Evolutionary conservation across 2,797 vertebrate species (phyloP).

Genomic region (Schizopygopsis pylzovi): DNA sequence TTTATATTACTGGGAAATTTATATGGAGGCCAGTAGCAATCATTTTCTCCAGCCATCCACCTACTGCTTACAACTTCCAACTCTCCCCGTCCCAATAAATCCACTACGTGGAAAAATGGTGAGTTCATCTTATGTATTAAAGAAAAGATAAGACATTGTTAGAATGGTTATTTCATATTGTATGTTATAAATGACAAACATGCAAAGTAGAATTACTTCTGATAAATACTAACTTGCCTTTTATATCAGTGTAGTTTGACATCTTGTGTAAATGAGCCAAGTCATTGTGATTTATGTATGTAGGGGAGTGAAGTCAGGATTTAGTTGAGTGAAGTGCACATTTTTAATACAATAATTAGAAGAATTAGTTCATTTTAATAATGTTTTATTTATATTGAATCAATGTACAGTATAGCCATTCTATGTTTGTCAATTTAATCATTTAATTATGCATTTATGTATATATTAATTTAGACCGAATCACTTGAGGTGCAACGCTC

Average conservation of each 20-base stretch:
- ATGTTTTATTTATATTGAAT: too few relatives aligned
- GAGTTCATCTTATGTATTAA: not conserved
- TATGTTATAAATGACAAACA: not conserved
- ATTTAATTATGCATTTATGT: not conserved
- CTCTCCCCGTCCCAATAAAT: slow-evolving; percentile 13
- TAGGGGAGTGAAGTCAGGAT: too few relatives aligned
- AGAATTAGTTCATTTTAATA: too few relatives aligned
- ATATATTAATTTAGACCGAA: not conserved
- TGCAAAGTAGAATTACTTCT: not conserved
- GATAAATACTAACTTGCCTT: not conserved
- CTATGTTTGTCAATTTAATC: not conserved
- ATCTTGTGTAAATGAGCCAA: not conserved
- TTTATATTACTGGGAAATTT: too few relatives aligned
- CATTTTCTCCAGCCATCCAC: not conserved
- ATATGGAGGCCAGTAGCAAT: too few relatives aligned
- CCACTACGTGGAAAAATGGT: slow-evolving; percentile 9
- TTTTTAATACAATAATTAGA: too few relatives aligned
- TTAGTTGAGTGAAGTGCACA: too few relatives aligned
- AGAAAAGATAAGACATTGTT: not conserved
- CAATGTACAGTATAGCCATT: not conserved
- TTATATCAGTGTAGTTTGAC: not conserved
- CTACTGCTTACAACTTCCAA: not conserved
- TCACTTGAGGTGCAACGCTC: not conserved
- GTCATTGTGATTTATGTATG: not conserved
- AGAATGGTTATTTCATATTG: not conserved